These are phyloP conservation scores for Cyanistes caeruleus DNA, from an alignment of 2,113 vertebrate species.

Conservation along the genomic window DNA sequence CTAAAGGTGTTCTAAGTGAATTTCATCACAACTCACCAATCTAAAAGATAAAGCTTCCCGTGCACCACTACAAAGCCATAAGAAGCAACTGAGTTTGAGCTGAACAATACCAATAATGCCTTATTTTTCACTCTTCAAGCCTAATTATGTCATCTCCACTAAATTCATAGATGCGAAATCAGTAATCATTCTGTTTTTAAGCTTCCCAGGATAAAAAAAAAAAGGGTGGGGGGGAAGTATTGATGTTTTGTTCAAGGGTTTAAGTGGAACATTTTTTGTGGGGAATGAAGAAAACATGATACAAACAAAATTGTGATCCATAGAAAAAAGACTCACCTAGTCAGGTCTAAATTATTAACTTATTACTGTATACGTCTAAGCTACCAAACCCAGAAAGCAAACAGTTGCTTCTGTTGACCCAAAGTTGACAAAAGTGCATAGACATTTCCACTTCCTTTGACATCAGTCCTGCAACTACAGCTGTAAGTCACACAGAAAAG, in stretches of 20 bases:
- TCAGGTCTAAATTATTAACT: not conserved
- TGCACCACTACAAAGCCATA: not conserved
- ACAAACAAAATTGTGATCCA: not conserved
- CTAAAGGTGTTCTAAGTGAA: not conserved
- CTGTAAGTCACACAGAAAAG: not conserved
- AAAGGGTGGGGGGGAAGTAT: rapidly evolving
- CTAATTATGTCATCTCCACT: not conserved
- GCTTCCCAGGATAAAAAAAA: not conserved
- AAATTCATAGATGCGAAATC: not conserved
- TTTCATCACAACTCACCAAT: not conserved
- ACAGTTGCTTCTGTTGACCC: not conserved
- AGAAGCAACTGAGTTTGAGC: not conserved
- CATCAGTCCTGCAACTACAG: not conserved
- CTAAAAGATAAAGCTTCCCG: not conserved
- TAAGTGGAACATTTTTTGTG: not conserved
- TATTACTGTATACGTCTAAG: not conserved
- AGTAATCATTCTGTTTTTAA: not conserved
- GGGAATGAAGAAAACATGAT: not conserved
- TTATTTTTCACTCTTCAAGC: not conserved
- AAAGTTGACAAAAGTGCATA: not conserved
- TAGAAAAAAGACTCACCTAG: not conserved
- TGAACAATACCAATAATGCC: not conserved
- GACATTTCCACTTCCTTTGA: not conserved
- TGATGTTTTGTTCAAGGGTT: not conserved
- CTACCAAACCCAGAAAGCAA: not conserved